Conservation (phyloP, 2,888 invertebrate genomes). For the Holacanthella duospinosa region DNA sequence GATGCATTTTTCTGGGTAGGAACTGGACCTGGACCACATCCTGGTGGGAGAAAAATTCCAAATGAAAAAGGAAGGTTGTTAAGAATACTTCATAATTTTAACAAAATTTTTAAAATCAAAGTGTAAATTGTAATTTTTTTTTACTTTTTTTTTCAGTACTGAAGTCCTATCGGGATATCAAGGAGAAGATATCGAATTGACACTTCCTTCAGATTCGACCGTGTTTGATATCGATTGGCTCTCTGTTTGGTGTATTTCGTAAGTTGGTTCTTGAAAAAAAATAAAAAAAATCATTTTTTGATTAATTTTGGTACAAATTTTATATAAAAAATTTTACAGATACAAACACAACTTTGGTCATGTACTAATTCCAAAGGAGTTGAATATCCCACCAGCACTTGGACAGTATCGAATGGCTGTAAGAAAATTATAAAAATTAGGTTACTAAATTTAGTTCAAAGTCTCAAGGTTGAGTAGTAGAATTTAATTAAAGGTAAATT, state of each 20-base stretch:
- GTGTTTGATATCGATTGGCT: slow-evolving; percentile 88
- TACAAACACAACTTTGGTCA: slow-evolving; percentile 84
- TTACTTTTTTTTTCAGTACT: slow-evolving; percentile 46
- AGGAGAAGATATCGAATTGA: slow-evolving; percentile 84
- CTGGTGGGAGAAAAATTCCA: slow-evolving; percentile 75
- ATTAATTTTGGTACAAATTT: neutral
- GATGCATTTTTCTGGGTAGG: slow-evolving; percentile 95
- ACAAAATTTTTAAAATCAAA: neutral
- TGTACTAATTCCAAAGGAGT: slow-evolving; percentile 63
- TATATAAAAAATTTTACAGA: slow-evolving; percentile 41
- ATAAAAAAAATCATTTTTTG: too few relatives aligned
- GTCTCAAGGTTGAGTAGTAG: too few relatives aligned
- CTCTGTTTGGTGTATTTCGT: slow-evolving; percentile 56
- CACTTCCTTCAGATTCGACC: slow-evolving; percentile 69
- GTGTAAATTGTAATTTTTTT: neutral
- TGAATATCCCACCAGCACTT: slow-evolving; percentile 80
- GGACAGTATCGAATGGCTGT: slow-evolving; percentile 85
- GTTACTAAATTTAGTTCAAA: too few relatives aligned
- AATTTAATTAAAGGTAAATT: neutral
- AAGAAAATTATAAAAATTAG: too few relatives aligned
- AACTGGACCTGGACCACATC: slow-evolving; percentile 66
- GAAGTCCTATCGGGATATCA: slow-evolving; percentile 73
- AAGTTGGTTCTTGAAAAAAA: too few relatives aligned
- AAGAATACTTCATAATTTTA: slow-evolving; percentile 22
- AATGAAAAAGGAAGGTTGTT: slow-evolving; percentile 78